phyloP scores from a whole-genome alignment of 2,113 vertebrate species.

The Labeo rohita region DNA sequence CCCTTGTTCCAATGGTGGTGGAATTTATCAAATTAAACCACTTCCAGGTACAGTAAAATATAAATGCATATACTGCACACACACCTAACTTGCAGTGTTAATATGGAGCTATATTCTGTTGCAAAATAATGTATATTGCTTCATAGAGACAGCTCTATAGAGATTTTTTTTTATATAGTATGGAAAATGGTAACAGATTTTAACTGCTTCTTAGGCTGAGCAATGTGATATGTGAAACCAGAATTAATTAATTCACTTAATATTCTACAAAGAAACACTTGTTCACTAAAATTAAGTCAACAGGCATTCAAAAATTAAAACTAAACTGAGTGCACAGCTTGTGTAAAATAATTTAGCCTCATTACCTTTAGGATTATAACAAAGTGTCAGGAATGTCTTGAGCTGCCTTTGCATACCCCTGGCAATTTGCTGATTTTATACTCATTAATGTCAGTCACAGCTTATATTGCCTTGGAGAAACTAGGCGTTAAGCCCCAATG shows the following conservation, averaged over 20 bases:
- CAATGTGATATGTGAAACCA: neutral
- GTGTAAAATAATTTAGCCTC: constrained; percentile 10
- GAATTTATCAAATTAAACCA: no score
- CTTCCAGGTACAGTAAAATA: no score
- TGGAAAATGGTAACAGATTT: no score
- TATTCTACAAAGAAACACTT: neutral
- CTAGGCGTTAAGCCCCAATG: neutral
- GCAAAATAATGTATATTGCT: no score
- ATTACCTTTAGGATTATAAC: neutral
- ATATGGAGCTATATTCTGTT: no score
- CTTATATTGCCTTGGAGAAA: neutral
- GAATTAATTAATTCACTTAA: neutral
- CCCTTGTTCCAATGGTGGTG: no score
- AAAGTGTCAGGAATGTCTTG: neutral
- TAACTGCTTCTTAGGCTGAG: no score
- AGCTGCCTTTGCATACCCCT: constrained; percentile 4
- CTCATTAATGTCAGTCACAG: constrained; percentile 10
- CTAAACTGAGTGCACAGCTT: neutral
- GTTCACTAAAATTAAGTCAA: neutral
- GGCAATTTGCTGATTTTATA: neutral
- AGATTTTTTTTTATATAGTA: no score
- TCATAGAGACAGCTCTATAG: no score
- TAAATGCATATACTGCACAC: no score
- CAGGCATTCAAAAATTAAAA: neutral
- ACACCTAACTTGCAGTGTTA: no score